Conservation (phyloP, 2,888 invertebrate species). For the Brachynemurus nebulosus region DNA sequence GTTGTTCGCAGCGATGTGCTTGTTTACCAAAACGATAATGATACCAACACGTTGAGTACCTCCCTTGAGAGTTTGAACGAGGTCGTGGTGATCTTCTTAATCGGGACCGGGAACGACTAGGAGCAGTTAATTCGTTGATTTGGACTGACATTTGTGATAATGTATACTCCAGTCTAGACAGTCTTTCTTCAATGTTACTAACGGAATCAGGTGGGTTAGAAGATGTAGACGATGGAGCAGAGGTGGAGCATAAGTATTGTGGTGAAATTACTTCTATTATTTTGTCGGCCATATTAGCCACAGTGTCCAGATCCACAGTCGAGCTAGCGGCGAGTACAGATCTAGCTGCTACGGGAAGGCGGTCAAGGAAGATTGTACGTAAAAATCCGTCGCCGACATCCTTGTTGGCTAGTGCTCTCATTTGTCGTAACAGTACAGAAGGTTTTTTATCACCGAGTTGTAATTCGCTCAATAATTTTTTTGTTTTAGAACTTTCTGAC, state of each 20-base stretch:
- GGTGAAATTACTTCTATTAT: constrained; percentile 7
- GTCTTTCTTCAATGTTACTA: no score
- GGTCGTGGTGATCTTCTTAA: no score
- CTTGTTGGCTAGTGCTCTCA: constrained; percentile 13
- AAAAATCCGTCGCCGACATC: constrained; percentile 12
- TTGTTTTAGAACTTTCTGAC: constrained; percentile 12
- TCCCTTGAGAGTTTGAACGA: no score
- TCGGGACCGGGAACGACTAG: no score
- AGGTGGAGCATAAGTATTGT: background rate
- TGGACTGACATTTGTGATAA: background rate
- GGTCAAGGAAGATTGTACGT: constrained; percentile 13
- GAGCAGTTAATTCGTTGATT: no score
- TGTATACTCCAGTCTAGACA: background rate
- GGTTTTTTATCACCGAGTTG: constrained; percentile 16
- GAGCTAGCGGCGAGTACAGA: constrained; percentile 8
- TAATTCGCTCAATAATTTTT: constrained; percentile 14
- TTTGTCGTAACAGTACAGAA: constrained; percentile 15
- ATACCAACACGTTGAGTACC: background rate
- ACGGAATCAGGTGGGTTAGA: background rate
- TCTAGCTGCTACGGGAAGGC: constrained; percentile 10
- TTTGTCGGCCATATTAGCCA: constrained; percentile 12
- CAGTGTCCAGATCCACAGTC: constrained; percentile 5
- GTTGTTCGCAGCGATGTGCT: background rate
- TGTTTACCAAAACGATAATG: background rate
- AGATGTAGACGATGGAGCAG: background rate